Base-by-base conservation (phyloP, 2,888 invertebrate species). In the Empis livida region DNA sequence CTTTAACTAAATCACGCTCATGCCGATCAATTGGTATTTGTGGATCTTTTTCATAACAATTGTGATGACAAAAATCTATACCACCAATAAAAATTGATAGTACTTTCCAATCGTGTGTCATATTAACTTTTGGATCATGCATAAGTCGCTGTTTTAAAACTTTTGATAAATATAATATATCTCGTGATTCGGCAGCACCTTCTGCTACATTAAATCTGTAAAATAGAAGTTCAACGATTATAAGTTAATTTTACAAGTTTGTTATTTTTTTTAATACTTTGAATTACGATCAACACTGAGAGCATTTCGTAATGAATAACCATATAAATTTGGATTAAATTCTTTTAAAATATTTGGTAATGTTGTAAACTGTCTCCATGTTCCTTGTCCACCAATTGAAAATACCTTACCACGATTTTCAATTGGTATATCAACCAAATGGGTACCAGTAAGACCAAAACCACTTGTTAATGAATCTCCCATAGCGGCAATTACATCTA, bases 251-350 rank as follows among this genome's bases (percentile, higher is more conserved):
- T n/a, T n/a, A n/a, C n/a, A n/a, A n/a, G n/a, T n/a, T n/a, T n/a
- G n/a, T n/a, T n/a, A n/a, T n/a, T n/a, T 2, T 35, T 35, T 5
- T 35, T 13, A 13, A 13, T 35, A 35, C 35, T 55, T 59, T 1
- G 66, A 62, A 1, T 43, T 47, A 0, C 51, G 50, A 45, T 63
- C 58, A 5, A 58, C 54, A 0, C 56, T 56, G 38, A 62, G 38
- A n/a, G 56, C 53, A 44, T 65, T 58, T 5, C 50, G 57, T 5
- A 58, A 60, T 11, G 66, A 53, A 43, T 58, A 80, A 14, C 82
- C 82, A 46, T 77, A 65, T 3, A 82, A 58, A 17, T 76, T 69
- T 0, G 79, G 78, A 62, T 82, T 82, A 57, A 76, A 82, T 51
- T 72, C 75, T 56, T 76, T 76, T 17, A 79, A 56, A 38, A 79